phyloP scores from a whole-genome alignment of 2,113 vertebrate genomes.

The Microtus richardsoni region DNA sequence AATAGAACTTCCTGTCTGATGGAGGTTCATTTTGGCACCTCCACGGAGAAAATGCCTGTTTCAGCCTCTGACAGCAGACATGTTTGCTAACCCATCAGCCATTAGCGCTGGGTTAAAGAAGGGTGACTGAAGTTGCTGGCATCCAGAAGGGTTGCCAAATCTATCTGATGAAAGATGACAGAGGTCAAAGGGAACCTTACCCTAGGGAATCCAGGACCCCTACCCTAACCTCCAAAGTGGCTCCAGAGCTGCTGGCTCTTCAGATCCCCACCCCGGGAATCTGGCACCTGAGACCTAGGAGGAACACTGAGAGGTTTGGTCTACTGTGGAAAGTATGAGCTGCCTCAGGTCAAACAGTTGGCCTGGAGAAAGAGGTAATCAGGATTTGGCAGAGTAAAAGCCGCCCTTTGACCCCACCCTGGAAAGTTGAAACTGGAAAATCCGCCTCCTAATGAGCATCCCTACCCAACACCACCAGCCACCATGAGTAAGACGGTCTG shows the following conservation, averaged over 20 bases:
- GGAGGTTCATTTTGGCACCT: conserved; percentile 85
- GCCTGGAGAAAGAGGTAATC: not conserved
- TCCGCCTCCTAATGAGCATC: not conserved
- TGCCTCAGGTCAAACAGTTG: not conserved
- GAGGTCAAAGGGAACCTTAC: not conserved
- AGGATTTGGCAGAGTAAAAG: not conserved
- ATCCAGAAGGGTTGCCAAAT: not conserved
- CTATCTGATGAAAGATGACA: not conserved
- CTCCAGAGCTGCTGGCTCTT: not conserved
- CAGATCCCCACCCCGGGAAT: not conserved
- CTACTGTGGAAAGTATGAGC: not conserved
- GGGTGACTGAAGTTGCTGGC: not conserved
- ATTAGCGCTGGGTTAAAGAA: conserved; percentile 25
- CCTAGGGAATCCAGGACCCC: not conserved
- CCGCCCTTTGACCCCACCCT: not conserved
- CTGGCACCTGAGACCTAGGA: not conserved
- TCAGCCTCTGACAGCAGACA: conserved; percentile 76
- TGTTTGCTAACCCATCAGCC: conserved; percentile 57
- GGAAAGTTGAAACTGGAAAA: not conserved
- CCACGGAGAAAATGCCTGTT: conserved; percentile 79
- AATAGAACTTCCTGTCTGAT: conserved; percentile 92
- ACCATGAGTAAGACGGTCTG: not conserved
- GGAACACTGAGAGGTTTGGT: not conserved
- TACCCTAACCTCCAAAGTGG: not conserved
- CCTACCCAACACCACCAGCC: not conserved